A percentile compares a stretch with the other conserved stretches of the same genome.
These are phyloP conservation scores for Notamacropus eugenii DNA, from an alignment of 2,797 vertebrate species.

Conservation along the genomic window DNA sequence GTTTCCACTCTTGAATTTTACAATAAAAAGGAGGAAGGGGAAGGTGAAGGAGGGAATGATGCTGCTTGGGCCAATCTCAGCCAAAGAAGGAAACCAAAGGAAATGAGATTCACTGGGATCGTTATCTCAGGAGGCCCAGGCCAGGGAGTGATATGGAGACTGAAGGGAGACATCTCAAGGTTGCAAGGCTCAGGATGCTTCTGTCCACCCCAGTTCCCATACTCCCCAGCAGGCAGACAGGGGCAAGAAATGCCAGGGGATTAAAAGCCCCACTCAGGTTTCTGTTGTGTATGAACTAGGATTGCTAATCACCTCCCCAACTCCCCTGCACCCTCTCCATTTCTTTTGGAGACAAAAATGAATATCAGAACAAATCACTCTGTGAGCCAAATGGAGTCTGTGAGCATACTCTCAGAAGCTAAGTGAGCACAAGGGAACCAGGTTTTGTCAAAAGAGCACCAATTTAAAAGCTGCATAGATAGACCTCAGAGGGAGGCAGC, in stretches of 20 bases:
- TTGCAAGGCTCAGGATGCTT: neutral
- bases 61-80: neutral
- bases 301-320: neutral
- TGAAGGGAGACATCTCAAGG: neutral
- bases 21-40: neutral
- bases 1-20: neutral
- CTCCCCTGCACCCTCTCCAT: neutral
- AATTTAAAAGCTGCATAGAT: constrained; percentile 33
- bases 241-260: neutral
- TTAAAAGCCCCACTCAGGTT: neutral
- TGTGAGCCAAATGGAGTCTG: constrained; percentile 39
- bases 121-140: neutral
- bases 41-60: neutral
- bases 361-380: constrained; percentile 42
- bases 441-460: constrained; percentile 36
- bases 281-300: no score
- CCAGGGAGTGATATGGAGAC: neutral
- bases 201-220: neutral
- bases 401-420: constrained; percentile 40
- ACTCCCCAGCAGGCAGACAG: neutral
- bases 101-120: neutral
- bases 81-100: neutral
- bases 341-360: constrained; percentile 62
- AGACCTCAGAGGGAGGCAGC: no score
- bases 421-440: neutral